phyloP scores from a whole-genome alignment of 2,113 vertebrate genomes.

The Melanotaenia duboulayi region DNA sequence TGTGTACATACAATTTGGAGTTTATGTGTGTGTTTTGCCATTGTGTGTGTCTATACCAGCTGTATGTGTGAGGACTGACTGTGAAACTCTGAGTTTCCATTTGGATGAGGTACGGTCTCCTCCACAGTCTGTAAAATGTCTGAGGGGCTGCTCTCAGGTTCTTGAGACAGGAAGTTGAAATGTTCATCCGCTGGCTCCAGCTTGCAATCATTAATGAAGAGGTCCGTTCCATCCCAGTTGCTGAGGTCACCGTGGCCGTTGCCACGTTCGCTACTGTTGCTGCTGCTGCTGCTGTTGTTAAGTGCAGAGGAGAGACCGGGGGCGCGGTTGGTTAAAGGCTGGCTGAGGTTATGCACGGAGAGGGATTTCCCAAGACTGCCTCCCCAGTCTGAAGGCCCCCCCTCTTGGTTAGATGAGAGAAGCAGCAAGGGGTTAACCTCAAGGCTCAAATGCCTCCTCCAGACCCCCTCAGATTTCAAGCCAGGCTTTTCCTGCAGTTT shows the following conservation, averaged over 20 bases:
- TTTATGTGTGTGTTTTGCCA: slow-evolving; percentile 17
- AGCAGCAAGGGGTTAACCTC: slow-evolving; percentile 89
- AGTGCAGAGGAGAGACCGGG: slow-evolving; percentile 82
- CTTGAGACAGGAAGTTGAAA: slow-evolving; percentile 82
- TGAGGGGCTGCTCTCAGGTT: slow-evolving; percentile 77
- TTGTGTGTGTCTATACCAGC: slow-evolving; percentile 83
- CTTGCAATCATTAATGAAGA: slow-evolving; percentile 92
- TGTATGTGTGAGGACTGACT: slow-evolving; percentile 87
- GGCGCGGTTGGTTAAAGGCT: slow-evolving; percentile 84
- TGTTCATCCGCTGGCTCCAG: slow-evolving; percentile 83
- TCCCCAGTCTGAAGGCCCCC: slow-evolving; percentile 58
- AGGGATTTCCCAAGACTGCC: slow-evolving; percentile 89
- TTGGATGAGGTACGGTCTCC: slow-evolving; percentile 82
- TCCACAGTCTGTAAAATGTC: slow-evolving; percentile 90
- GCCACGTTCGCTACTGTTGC: slow-evolving; percentile 87
- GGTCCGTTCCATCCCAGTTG: slow-evolving; percentile 90
- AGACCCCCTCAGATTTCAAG: slow-evolving; percentile 85
- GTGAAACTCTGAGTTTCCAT: slow-evolving; percentile 85
- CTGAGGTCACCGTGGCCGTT: slow-evolving; percentile 78
- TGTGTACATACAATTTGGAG: slow-evolving; percentile 28
- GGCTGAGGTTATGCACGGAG: slow-evolving; percentile 93
- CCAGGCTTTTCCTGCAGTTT: slow-evolving; percentile 83
- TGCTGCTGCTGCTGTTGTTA: slow-evolving; percentile 77
- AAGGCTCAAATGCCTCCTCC: slow-evolving; percentile 91
- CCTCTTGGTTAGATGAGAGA: slow-evolving; percentile 83